Percentiles rank a stretch among this genome's conserved stretches.
phyloP scores from a whole-genome alignment of 1,140 invertebrate species.

The Diuraphis noxia region DNA sequence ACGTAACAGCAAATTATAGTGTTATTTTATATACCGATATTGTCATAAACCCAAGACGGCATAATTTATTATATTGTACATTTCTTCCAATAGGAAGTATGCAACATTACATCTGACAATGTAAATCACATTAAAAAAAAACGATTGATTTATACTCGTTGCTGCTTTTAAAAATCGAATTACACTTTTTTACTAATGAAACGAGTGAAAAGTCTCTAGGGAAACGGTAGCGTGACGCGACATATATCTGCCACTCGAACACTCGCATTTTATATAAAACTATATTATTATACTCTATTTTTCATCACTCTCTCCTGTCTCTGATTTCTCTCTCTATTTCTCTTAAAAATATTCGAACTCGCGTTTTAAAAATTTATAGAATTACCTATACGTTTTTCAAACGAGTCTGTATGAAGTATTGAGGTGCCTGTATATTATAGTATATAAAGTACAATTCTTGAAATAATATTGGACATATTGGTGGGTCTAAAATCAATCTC shows the following conservation, averaged over 20 bases:
- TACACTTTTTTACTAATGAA: constrained; percentile 14
- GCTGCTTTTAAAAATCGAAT: not conserved
- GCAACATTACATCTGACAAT: not conserved
- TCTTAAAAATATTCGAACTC: not conserved
- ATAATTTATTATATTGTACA: not conserved
- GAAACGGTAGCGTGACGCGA: not conserved
- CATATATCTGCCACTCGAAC: not conserved
- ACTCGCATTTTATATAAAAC: not conserved
- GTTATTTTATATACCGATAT: not conserved
- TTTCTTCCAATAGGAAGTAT: not conserved
- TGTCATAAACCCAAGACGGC: not conserved
- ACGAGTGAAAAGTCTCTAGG: not conserved
- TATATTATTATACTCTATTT: not conserved
- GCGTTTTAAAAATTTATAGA: not conserved
- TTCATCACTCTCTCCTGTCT: not conserved
- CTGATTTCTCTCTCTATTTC: not conserved
- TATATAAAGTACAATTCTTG: no score
- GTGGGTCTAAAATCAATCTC: not conserved
- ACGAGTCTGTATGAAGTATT: not conserved
- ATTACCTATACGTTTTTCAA: not conserved
- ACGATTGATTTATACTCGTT: constrained; percentile 2
- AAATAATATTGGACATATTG: not conserved
- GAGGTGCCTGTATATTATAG: not conserved
- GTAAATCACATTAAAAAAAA: not conserved
- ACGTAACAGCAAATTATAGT: not conserved